A percentile compares a stretch with the other conserved stretches of the same genome.
These are phyloP conservation scores for Idaea aversata DNA, from an alignment of 2,888 invertebrate genomes.

Conservation along the genomic window DNA sequence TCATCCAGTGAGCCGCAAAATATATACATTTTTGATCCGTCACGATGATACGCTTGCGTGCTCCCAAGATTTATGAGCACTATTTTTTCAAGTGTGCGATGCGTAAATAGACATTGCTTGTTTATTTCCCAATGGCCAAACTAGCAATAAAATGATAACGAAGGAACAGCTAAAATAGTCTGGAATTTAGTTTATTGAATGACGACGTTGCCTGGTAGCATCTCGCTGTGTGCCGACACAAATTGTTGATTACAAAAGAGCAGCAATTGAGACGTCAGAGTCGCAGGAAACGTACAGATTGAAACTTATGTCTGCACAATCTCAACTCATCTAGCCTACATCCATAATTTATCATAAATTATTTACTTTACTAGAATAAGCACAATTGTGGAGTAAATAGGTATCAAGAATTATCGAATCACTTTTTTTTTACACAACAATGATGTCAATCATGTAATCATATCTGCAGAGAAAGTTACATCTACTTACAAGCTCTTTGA, in stretches of 20 bases:
- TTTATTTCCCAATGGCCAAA: constrained; percentile 36
- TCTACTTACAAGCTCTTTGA: constrained; percentile 39
- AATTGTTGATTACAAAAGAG: constrained; percentile 79
- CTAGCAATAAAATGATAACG: constrained; percentile 54
- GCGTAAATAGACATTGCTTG: constrained; percentile 21
- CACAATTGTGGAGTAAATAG: neutral
- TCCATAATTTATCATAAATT: constrained; percentile 14
- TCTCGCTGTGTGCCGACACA: constrained; percentile 65
- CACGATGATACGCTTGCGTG: constrained; percentile 31
- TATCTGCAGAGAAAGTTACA: constrained; percentile 49
- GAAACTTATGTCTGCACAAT: constrained; percentile 69
- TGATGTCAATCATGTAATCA: constrained; percentile 44
- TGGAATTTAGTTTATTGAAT: constrained; percentile 70
- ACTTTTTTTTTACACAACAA: constrained; percentile 32
- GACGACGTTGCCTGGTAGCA: constrained; percentile 48
- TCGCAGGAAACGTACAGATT: constrained; percentile 71
- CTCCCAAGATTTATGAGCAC: constrained; percentile 31
- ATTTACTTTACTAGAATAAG: constrained; percentile 6
- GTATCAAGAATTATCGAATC: neutral
- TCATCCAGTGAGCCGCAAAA: neutral
- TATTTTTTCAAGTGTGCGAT: constrained; percentile 25
- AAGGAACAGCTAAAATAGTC: constrained; percentile 59
- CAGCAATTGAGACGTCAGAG: constrained; percentile 75
- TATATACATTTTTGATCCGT: constrained; percentile 19
- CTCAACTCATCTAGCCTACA: constrained; percentile 36